These are phyloP conservation scores for Psilopsiagon aymara DNA, from an alignment of 2,113 vertebrate genomes.

Conservation along the genomic window DNA sequence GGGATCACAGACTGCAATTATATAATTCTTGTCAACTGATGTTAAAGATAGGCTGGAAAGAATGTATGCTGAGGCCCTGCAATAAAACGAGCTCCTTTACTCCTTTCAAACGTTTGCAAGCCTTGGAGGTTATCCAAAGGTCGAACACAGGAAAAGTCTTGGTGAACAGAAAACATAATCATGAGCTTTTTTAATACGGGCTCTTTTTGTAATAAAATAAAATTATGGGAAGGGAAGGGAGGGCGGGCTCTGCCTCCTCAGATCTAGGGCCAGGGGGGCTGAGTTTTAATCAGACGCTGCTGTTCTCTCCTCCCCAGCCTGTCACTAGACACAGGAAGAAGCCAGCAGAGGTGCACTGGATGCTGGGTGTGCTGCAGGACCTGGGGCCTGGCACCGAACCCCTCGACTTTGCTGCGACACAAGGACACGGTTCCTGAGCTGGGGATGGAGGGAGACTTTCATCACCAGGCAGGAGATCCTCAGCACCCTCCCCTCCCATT, in stretches of 20 bases:
- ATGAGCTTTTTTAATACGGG: conserved; percentile 75
- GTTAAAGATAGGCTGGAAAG: conserved; percentile 84
- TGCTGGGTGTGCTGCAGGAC: background rate
- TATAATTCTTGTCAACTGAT: conserved; percentile 92
- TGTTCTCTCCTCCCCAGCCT: conserved; percentile 60
- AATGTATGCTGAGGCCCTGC: conserved; percentile 81
- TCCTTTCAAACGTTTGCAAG: conserved; percentile 82
- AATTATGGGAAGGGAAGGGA: conserved; percentile 69
- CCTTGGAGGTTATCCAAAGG: conserved; percentile 81
- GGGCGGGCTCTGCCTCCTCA: conserved; percentile 56
- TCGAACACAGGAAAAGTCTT: conserved; percentile 83
- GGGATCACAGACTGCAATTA: conserved; percentile 94
- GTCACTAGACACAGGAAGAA: background rate
- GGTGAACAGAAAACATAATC: conserved; percentile 81
- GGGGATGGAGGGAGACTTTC: background rate
- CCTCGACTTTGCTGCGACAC: background rate
- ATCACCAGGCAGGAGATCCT: background rate
- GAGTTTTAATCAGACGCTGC: conserved; percentile 71
- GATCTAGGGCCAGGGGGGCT: conserved; percentile 70
- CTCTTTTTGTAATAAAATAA: conserved; percentile 77
- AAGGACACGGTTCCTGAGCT: background rate
- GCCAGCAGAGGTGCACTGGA: background rate
- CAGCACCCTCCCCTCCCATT: accelerated
- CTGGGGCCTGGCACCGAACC: background rate
- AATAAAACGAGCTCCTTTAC: conserved; percentile 83